A percentile compares a stretch with the other conserved stretches of the same genome.
phyloP scores from a whole-genome alignment of 1,140 invertebrate species.

The Kradibia gibbosae region DNA sequence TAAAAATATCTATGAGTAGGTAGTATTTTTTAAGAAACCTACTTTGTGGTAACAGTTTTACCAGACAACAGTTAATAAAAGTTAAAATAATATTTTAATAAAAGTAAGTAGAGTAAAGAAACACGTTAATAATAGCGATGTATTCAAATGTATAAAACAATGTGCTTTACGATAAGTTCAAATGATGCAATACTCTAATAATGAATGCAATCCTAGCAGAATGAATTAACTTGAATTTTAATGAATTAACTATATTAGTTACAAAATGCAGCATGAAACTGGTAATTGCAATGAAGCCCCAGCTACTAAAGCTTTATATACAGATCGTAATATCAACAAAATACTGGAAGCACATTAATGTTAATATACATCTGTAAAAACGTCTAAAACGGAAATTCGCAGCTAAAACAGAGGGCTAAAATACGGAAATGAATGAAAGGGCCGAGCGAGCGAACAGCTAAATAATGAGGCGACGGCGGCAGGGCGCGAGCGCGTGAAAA shows the following conservation, averaged over 20 bases:
- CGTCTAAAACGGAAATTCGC: neutral
- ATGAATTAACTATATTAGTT: neutral
- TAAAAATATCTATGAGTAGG: too few relatives aligned
- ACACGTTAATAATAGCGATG: too few relatives aligned
- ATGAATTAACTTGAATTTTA: neutral
- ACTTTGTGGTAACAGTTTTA: neutral
- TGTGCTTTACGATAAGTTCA: too few relatives aligned
- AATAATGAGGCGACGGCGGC: conserved; percentile 28
- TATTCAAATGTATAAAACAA: too few relatives aligned
- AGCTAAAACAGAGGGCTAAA: neutral
- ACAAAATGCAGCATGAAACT: neutral
- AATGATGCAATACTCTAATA: too few relatives aligned
- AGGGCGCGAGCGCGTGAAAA: neutral
- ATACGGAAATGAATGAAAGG: neutral
- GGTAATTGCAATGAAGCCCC: neutral
- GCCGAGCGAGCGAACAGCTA: conserved; percentile 14
- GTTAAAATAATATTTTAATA: too few relatives aligned
- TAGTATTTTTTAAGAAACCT: too few relatives aligned
- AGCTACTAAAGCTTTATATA: neutral
- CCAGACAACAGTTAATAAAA: too few relatives aligned
- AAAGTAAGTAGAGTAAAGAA: too few relatives aligned
- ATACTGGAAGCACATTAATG: neutral
- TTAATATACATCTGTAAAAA: neutral
- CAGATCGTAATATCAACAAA: neutral
- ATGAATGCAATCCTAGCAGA: too few relatives aligned